These are phyloP conservation scores for Parotia lawesii DNA, from an alignment of 2,113 vertebrate genomes.

Conservation along the genomic window DNA sequence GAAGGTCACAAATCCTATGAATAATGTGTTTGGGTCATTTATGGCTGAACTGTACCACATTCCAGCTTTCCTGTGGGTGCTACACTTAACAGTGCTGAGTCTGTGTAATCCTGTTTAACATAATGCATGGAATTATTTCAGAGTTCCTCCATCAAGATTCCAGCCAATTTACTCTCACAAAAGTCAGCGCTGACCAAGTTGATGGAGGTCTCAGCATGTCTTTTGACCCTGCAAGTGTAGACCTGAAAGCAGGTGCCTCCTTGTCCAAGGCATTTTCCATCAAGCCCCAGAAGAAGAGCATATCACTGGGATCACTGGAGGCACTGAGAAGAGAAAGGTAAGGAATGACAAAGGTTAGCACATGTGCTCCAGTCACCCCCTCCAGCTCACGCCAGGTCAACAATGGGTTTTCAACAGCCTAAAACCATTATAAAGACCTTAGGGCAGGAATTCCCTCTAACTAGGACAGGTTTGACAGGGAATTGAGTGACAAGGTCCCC, in stretches of 20 bases:
- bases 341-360: neutral
- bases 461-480: neutral
- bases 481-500: neutral
- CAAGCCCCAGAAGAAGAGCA: rapidly evolving
- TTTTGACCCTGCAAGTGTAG: neutral
- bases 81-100: neutral
- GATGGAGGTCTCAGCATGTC: neutral
- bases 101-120: neutral
- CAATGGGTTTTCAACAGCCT: neutral
- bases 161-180: neutral
- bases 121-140: rapidly evolving
- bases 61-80: neutral
- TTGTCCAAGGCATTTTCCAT: neutral
- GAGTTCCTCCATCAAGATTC: neutral
- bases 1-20: neutral
- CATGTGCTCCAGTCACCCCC: rapidly evolving
- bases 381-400: rapidly evolving
- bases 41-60: rapidly evolving
- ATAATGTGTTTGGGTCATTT: rapidly evolving
- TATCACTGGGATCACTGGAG: neutral
- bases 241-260: neutral
- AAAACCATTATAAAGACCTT: rapidly evolving
- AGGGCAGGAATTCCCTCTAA: rapidly evolving
- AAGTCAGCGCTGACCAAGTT: rapidly evolving
- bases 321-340: constrained; percentile 48